Evolutionary conservation across 2,113 vertebrate species (phyloP), one percentile per base, ranked within the genome.

Genomic region (Motacilla alba): DNA sequence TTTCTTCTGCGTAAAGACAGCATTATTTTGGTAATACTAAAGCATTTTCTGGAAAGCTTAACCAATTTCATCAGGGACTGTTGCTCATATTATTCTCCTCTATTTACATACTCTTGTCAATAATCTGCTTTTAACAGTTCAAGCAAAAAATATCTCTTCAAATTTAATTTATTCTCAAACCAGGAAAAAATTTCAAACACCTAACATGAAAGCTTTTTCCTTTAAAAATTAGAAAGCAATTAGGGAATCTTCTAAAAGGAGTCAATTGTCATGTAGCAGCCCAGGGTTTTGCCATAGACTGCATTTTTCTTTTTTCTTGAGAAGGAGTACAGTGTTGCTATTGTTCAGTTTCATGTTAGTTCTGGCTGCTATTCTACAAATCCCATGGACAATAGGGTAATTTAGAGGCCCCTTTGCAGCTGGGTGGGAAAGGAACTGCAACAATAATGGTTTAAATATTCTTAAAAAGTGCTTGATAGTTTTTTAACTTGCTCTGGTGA

Each of bases 281-380:
- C 68, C 26, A 44, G 33, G 30, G 24, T 77, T 91, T 82, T 87
- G 62, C 41, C 11, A n/a, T 8, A 18, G 44, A 15, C 28, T 87
- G 30, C 31, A 26, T 50, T 90, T 91, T 80, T 55, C 21, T 39
- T 46, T 77, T 92, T 87, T 31, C 44, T 64, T 77, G n/a, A 68
- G 50, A 47, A 84, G 59, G 33, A 94, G 72, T 47, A 94, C 93
- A 96, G 47, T 67, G 63, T n/a, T 76, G 35, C 85, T 92, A 75
- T 94, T 95, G 92, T 96, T 95, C 62, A 46, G 55, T 62, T 69
- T 82, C 73, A 35, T 94, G 80, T 92, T 96, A 88, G 93, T 95
- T 95, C 88, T 95, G 92, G 79, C 87, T 94, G 69, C 68, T 76
- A 7, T 53, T 94, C 43, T 73, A 55, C 47, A 64, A 93, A 82